A percentile compares a stretch with the other conserved stretches of the same genome.
Evolutionary conservation across 2,888 invertebrate species (phyloP).

Genomic region (Amiota mariae): DNA sequence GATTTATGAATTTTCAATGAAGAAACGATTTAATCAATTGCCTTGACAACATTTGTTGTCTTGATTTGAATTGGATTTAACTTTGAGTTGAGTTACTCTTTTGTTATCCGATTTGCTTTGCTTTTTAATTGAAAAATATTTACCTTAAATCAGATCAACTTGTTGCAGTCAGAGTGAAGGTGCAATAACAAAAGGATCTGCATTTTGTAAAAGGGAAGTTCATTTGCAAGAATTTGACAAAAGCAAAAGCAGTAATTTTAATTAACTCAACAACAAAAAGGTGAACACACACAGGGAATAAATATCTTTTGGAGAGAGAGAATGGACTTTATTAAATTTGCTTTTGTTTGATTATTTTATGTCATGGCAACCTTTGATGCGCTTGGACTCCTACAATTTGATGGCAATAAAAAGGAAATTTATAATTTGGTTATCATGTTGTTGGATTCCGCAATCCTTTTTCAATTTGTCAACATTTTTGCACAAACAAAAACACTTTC

Average conservation of each 20-base stretch:
- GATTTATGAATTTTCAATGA: constrained; percentile 6
- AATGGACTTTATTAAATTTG: constrained; percentile 6
- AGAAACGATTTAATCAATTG: not conserved
- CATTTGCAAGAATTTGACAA: no score
- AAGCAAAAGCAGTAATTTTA: no score
- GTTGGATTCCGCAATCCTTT: constrained; percentile 1
- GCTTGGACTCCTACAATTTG: no score
- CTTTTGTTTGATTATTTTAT: not conserved
- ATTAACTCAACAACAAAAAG: no score
- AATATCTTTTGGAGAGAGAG: no score
- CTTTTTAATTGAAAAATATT: not conserved
- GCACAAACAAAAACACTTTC: not conserved
- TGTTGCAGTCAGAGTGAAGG: not conserved
- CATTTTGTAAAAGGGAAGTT: no score
- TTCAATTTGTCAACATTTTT: constrained; percentile 23
- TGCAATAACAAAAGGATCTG: no score
- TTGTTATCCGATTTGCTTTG: not conserved
- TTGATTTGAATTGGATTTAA: no score
- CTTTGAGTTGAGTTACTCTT: not conserved
- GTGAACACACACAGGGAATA: no score
- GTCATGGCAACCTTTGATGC: constrained; percentile 6
- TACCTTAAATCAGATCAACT: not conserved
- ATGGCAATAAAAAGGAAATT: not conserved
- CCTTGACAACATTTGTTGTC: not conserved
- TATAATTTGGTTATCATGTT: not conserved